These are phyloP conservation scores for Phrynocephalus versicolor DNA, from an alignment of 2,113 vertebrate species.

Conservation along the genomic window DNA sequence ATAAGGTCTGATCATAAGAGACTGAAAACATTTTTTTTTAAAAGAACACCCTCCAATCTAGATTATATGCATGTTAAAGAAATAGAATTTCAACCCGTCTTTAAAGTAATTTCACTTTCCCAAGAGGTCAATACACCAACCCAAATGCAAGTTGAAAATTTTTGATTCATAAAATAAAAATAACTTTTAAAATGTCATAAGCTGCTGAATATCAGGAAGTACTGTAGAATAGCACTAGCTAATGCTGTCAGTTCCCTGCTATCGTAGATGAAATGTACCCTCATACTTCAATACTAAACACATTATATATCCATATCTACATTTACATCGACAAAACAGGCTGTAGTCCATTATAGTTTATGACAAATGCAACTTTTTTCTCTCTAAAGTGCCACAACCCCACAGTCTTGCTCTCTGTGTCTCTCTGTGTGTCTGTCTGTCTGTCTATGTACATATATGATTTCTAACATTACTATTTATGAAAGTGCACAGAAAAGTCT, in stretches of 20 bases:
- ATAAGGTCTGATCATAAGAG: background rate
- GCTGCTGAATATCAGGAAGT: background rate
- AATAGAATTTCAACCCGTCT: background rate
- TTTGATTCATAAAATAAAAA: background rate
- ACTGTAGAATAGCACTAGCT: background rate
- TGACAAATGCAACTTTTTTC: too few species aligned
- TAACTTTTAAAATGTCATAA: background rate
- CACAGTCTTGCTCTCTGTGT: too few species aligned
- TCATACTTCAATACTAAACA: conserved; percentile 11
- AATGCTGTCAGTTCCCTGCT: background rate
- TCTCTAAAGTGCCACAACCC: too few species aligned
- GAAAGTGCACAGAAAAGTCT: too few species aligned
- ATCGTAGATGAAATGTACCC: conserved; percentile 8
- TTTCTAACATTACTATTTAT: too few species aligned
- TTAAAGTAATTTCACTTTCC: background rate
- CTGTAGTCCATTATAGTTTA: too few species aligned
- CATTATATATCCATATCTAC: background rate
- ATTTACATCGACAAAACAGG: too few species aligned
- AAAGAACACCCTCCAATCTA: too few species aligned
- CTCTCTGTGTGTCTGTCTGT: too few species aligned
- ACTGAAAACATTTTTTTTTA: background rate
- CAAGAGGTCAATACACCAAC: background rate
- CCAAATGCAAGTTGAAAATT: background rate
- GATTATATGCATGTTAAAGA: background rate
- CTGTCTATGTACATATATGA: too few species aligned